Evolutionary conservation across 2,113 vertebrate genomes (phyloP), one percentile per base, ranked within the genome.

Genomic region (Chlorodrepanis virens): DNA sequence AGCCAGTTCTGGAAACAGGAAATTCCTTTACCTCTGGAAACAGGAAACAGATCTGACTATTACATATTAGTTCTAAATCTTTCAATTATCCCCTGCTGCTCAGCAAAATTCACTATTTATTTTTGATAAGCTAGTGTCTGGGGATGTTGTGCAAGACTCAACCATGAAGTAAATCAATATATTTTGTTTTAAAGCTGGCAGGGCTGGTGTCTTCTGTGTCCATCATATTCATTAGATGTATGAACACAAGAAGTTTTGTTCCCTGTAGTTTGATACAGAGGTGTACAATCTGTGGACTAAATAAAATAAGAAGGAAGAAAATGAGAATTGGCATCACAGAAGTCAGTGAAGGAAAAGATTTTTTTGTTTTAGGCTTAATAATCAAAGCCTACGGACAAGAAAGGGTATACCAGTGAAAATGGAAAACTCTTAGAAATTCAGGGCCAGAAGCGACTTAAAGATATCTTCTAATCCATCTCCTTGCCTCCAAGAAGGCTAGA

Each of bases 1-100:
- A 97, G 65, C 44, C 40, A 29, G 69, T 79, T 94, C 65, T 35
- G 39, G 92, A 93, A 96, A 97, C 50, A 94, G 96, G 95, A 97
- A 96, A 96, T 94, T 95, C 87, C 69, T 94, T 83, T 80, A 71
- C 79, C 50, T 89, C 87, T 91, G 89, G 76, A 95, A 93, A 81
- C 57, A 78, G 93, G 95, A 97, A 97, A 85, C 83, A 84, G 78
- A 83, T 67, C 47, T 84, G 35, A 89, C 68, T 86, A 54, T 89
- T 75, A 53, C 44, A 67, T 94, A 50, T 31, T 95, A 61, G 67
- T 59, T 94, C 88, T 79, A 87, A 86, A 88, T 79, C 75, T 95
- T 86, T 94, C 61, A 74, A 5, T 92, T 94, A 85, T 78, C 31
- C 35, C 4, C 33, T 82, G 35, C 71, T 91, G 56, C 47, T 95